Base-by-base conservation (phyloP, 2,888 invertebrate species). In the Scaptomyza parva region DNA sequence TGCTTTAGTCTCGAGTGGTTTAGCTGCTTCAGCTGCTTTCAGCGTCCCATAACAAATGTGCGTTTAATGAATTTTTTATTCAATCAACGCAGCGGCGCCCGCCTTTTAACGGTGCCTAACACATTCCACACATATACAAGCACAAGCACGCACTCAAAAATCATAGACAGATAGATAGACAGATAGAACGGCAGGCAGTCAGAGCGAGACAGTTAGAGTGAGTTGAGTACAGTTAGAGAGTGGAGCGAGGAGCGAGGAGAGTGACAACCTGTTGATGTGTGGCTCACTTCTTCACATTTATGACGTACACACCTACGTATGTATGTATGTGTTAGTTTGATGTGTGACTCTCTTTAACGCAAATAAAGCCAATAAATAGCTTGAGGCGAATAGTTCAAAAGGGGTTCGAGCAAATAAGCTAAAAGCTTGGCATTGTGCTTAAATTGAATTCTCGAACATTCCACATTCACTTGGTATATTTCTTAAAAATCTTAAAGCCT, bases 51-150 rank as follows among this genome's bases (percentile, higher is more conserved):
- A 66, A 59, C 54, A 83, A 87, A 84, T 88, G 77, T 76, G 64
- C 80, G 71, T 71, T 79, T 79, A 88, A 84, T 84, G 78, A 83
- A 84, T 86, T 86, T 84, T 84, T 82, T 88, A 84, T 84, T 84
- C 84, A 84, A 84, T 84, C 84, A 84, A 61, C 60, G 67, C 53
- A 35, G 33, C 60, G 63, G 63, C 63, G 63, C 58, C 63, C 63
- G 63, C 58, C 63, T 54, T 72, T 70, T 65, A 59, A 67, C 52
- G 68, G 47, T 24, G 14, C 47, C 59, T 58, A 48, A 24, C 14
- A 41, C 48, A 35, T 28, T 7, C 40, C 17, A 9, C 17, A 37
- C 17, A 17, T 3, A 14, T 7, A 7, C 7, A 14, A n/a, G 17
- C 8, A 17, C 37, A 37, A 2, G 3, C 35, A n/a, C n/a, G 33